phyloP scores from a whole-genome alignment of 2,113 vertebrate genomes.

The Podocnemis expansa region DNA sequence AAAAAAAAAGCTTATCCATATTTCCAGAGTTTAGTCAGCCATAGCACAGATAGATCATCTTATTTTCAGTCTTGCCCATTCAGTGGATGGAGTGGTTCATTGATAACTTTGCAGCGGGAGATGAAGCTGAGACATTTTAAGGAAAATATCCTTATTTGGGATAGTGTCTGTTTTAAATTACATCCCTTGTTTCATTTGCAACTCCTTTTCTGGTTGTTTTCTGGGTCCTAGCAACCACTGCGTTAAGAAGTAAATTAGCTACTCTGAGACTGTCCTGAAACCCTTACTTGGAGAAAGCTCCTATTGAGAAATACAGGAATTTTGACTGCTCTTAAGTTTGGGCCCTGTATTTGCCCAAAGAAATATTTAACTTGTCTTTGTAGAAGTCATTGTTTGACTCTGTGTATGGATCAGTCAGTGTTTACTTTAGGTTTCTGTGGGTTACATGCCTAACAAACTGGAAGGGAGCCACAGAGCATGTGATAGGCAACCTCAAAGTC shows the following conservation, averaged over 20 bases:
- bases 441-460: constrained; percentile 6
- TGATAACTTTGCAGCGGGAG: neutral
- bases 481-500: neutral
- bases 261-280: constrained; percentile 6
- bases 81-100: neutral
- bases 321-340: neutral
- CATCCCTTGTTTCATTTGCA: constrained; percentile 35
- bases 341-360: neutral
- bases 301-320: neutral
- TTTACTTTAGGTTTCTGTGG: constrained; percentile 35
- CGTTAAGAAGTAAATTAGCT: neutral
- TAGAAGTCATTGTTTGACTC: neutral
- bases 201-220: neutral
- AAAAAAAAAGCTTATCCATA: constrained; percentile 51
- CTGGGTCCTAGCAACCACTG: constrained; percentile 70
- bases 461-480: neutral
- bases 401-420: rapidly evolving
- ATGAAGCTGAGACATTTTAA: constrained; percentile 52
- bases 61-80: neutral
- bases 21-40: neutral
- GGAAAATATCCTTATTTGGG: constrained; percentile 59
- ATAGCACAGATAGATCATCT: neutral
- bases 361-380: constrained; percentile 1
- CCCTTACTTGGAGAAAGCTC: neutral
- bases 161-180: constrained; percentile 66